Base-by-base conservation (phyloP, 2,113 vertebrate species). In the Phoxinus phoxinus region DNA sequence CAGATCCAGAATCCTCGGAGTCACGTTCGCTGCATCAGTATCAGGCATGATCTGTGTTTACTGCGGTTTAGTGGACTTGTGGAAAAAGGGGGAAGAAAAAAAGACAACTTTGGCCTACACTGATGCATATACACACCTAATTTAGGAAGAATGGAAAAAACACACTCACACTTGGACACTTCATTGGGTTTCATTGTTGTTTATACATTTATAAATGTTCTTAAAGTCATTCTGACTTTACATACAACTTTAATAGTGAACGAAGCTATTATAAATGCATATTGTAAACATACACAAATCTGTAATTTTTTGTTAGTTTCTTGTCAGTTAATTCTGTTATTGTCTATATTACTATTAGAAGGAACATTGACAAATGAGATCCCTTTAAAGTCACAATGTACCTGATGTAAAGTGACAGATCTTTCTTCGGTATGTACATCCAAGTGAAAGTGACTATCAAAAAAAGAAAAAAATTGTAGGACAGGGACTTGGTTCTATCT, bases 161-260 rank as follows among this genome's bases (percentile, higher is more conserved):
- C 86, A 92, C 84, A n/a, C 53, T 58, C 81, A 88, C 83, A 87
- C 90, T 85, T 89, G 88, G 89, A 92, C 86, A 89, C 83, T 11
- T 46, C n/a, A 27, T 41, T 46, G 77, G n/a, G 58, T 11, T 80
- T 63, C 37, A 1, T 74, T 74, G 23, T 25, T 59, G 11, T 25
- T 37, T 41, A n/a, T 78, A 15, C 17, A 17, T 23, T 41, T n/a
- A 6, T 15, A 37, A n/a, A 30, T 12, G 56, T 59, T 25, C 11
- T 0, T 58, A 21, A 53, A 21, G 15, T 58, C 11, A n/a, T 21
- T 9, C 27, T 61, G 12, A 23, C 12, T 80, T 44, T 41, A 41
- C 8, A 27, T 21, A 44, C 27, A 63, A 21, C 21, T 15, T 3
- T 51, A 27, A 75, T 27, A 21, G 8, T 21, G 8, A 44, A 72